A percentile compares a stretch with the other conserved stretches of the same genome.
phyloP scores from a whole-genome alignment of 2,888 invertebrate genomes.

The Hyles lineata region DNA sequence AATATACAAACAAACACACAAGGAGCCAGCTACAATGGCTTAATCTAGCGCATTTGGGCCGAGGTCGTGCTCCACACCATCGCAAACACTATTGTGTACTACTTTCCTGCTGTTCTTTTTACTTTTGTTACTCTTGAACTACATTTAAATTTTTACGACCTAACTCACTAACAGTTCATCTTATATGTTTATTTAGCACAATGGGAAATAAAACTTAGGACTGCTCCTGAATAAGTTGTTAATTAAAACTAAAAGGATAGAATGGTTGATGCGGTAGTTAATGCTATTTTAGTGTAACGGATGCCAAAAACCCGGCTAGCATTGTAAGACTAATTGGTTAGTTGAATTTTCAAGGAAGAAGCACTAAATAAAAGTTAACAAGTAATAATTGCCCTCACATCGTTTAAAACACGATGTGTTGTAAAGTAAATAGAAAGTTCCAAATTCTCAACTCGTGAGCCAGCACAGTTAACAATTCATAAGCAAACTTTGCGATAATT shows the following conservation, averaged over 20 bases:
- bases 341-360: neutral
- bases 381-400: neutral
- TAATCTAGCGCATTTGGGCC: constrained; percentile 20
- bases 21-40: constrained; percentile 17
- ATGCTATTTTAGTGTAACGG: no score
- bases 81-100: constrained; percentile 8
- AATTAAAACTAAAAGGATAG: no score
- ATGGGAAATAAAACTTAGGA: no score
- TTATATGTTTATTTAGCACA: no score
- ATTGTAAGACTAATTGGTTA: no score
- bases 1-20: constrained; percentile 4
- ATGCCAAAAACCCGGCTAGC: no score
- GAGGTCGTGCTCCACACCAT: neutral
- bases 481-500: constrained; percentile 18
- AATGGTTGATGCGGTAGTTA: no score
- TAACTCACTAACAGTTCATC: neutral
- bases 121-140: neutral
- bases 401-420: constrained; percentile 5
- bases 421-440: constrained; percentile 10
- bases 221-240: no score
- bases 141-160: constrained; percentile 16
- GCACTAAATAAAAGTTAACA: neutral
- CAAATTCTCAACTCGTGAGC: constrained; percentile 9
- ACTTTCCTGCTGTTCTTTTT: constrained; percentile 12
- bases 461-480: constrained; percentile 6